phyloP scores from a whole-genome alignment of 2,888 invertebrate species.

The Orchesellides sinensis region DNA sequence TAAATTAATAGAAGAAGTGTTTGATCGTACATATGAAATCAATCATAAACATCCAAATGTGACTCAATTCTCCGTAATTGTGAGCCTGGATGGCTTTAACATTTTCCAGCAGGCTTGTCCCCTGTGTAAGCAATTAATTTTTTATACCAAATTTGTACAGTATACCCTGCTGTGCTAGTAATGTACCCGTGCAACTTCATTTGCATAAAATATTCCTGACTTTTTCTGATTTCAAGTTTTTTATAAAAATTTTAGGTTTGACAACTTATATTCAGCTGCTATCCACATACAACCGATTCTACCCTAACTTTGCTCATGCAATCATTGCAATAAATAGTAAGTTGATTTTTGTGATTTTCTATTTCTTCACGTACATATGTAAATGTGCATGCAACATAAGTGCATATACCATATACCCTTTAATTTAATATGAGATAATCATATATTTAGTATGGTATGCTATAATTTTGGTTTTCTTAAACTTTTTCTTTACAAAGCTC shows the following conservation, averaged over 20 bases:
- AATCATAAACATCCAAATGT: conserved; percentile 30
- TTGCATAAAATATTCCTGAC: no score
- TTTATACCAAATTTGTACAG: no score
- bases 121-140: conserved; percentile 30
- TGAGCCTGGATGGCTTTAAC: conserved; percentile 32
- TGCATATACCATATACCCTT: no score
- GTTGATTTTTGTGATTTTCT: no score
- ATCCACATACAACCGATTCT: conserved; percentile 33
- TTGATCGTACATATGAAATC: conserved; percentile 34
- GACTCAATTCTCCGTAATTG: conserved; percentile 49
- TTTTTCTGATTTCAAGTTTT: no score
- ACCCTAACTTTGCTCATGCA: conserved; percentile 51
- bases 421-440: no score
- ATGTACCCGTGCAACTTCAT: not conserved
- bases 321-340: conserved; percentile 55
- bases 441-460: no score
- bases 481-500: conserved; percentile 20
- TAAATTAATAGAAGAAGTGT: conserved; percentile 43
- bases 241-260: conserved; percentile 17
- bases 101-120: conserved; percentile 47
- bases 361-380: no score
- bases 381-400: no score
- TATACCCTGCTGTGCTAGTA: no score
- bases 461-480: not conserved
- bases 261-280: conserved; percentile 40